These are phyloP conservation scores for Aphelocoma coerulescens DNA, from an alignment of 2,113 vertebrate species.

Conservation along the genomic window DNA sequence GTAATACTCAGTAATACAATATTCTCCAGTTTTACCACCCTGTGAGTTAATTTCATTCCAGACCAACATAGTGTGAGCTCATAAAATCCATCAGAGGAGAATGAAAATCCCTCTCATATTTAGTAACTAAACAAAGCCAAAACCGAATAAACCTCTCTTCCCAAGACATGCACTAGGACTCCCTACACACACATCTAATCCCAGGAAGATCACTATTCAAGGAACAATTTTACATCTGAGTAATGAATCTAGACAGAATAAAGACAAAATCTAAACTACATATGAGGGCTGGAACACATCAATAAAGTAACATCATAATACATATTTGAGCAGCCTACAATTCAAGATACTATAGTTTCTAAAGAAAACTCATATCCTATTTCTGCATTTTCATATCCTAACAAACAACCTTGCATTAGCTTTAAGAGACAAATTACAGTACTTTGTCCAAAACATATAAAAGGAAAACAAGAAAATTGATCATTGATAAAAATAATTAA, in stretches of 20 bases:
- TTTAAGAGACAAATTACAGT: background rate
- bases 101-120: background rate
- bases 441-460: background rate
- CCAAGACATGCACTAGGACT: background rate
- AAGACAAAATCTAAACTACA: background rate
- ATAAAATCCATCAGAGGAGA: background rate
- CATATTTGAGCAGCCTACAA: background rate
- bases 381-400: background rate
- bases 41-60: background rate
- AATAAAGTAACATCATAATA: background rate
- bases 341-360: background rate
- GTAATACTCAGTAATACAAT: background rate
- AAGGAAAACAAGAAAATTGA: background rate
- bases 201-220: background rate
- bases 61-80: background rate
- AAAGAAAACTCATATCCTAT: background rate
- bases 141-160: background rate
- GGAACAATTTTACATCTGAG: background rate
- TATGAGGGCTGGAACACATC: background rate
- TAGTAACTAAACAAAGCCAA: rapidly evolving
- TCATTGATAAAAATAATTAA: background rate
- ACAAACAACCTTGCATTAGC: background rate
- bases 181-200: no score
- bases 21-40: background rate
- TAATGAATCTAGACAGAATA: background rate